Conservation (phyloP, 2,888 invertebrate genomes). For the Cantharis nigra region DNA sequence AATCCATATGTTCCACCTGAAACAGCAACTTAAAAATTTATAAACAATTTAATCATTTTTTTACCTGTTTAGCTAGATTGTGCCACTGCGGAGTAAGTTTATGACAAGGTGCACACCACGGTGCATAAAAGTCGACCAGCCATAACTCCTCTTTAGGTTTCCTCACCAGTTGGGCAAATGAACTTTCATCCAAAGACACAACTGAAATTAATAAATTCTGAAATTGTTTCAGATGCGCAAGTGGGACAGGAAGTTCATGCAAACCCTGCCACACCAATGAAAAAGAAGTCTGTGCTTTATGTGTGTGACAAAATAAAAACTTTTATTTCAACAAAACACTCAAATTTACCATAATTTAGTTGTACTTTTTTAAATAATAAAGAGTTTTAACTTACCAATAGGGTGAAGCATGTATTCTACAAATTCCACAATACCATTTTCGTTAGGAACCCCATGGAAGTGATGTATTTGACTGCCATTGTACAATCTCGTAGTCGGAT, state of each 20-base stretch:
- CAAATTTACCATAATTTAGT: background rate
- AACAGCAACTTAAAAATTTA: conserved; percentile 22
- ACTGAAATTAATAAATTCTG: conserved; percentile 53
- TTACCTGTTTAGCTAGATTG: conserved; percentile 62
- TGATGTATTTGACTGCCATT: conserved; percentile 60
- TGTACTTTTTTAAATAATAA: background rate
- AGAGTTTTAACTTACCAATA: conserved; percentile 43
- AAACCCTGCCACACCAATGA: background rate
- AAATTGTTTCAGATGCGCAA: conserved; percentile 10
- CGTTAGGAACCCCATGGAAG: conserved; percentile 65
- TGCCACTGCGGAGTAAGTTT: conserved; percentile 71
- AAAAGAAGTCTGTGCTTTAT: background rate
- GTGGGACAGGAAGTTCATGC: conserved; percentile 20
- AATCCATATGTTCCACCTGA: conserved; percentile 57
- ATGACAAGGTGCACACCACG: conserved; percentile 78
- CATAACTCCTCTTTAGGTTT: conserved; percentile 63
- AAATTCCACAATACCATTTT: conserved; percentile 66
- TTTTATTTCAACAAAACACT: background rate
- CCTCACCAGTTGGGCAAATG: conserved; percentile 61
- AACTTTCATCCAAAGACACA: conserved; percentile 58
- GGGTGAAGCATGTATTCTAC: conserved; percentile 63
- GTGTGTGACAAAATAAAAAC: background rate
- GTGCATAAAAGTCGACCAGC: conserved; percentile 74
- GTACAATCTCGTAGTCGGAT: conserved; percentile 72
- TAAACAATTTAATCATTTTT: background rate